Percentiles rank a stretch among this genome's conserved stretches.
These are phyloP conservation scores for Varroa destructor DNA, from an alignment of 1,140 invertebrate genomes.

Conservation along the genomic window DNA sequence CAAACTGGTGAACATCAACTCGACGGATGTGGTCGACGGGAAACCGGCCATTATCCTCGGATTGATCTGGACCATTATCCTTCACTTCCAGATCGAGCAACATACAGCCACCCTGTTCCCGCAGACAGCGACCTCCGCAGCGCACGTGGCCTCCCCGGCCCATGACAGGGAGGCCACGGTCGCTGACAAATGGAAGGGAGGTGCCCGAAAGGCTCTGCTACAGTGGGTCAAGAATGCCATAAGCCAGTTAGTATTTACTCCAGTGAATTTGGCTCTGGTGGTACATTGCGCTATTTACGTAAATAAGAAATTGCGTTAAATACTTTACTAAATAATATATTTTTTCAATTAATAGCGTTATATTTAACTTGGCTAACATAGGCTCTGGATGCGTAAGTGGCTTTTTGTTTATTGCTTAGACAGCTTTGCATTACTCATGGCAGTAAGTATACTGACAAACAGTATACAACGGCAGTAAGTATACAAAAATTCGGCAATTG, in stretches of 20 bases:
- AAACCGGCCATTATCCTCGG: constrained; percentile 90
- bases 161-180: constrained; percentile 50
- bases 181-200: constrained; percentile 48
- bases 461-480: neutral
- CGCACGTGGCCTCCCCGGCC: constrained; percentile 36
- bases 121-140: constrained; percentile 24
- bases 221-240: constrained; percentile 87
- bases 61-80: constrained; percentile 96
- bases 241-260: constrained; percentile 56
- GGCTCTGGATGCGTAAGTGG: no score
- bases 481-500: no score
- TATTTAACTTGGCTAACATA: no score
- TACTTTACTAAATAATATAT: no score
- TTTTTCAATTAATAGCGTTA: no score
- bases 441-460: no score
- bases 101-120: constrained; percentile 23
- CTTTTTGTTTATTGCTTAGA: no score
- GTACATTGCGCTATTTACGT: no score
- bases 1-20: constrained; percentile 96
- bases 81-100: constrained; percentile 87
- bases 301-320: no score
- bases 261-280: neutral
- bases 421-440: no score
- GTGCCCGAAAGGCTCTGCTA: constrained; percentile 75
- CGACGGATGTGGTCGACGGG: constrained; percentile 92